Base-by-base conservation (phyloP, 1,140 invertebrate species). In the Hyphantria cunea region DNA sequence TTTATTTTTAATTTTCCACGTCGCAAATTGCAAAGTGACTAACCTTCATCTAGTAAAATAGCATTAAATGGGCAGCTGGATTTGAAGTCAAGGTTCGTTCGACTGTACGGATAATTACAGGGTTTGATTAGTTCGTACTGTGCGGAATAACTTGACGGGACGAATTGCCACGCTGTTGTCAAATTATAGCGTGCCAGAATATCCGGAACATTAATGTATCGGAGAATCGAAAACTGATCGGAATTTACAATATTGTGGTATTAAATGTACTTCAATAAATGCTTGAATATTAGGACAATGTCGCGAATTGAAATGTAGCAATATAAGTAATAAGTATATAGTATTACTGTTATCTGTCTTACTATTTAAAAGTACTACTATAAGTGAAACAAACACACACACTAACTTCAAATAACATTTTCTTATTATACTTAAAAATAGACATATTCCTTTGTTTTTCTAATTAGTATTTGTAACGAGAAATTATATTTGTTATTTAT, bases 101-200 rank as follows among this genome's bases (percentile, higher is more conserved):
- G 47, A 56, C 51, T 59, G 47, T 55, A 17, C 17, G 13, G 47
- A 47, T 64, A 66, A 70, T 69, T 67, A 39, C 51, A 45, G 45
- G 50, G 52, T 67, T 37, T 52, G 58, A 61, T 73, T 60, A 62
- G 61, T 52, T 61, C 48, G 65, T 61, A 63, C 13, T 54, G 61
- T 68, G 66, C 72, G 67, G 48, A 49, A 61, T 76, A 76, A 69
- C 74, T 70, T 68, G 71, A 79, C 64, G 54, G 12, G 39, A 13
- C 45, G 34, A 66, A 51, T 33, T 55, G 64, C 41, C 39, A 15
- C 31, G 42, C 11, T 9, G 6, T 48, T 54, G 60, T 49, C 51
- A 37, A 54, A 63, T 55, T 63, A 55, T 48, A 47, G 37, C 32
- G 13, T 14, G 34, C 41, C 14, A 41, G 49, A 61, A 53, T 62